phyloP scores from a whole-genome alignment of 1,140 invertebrate species.

The Archivesica marissinica region DNA sequence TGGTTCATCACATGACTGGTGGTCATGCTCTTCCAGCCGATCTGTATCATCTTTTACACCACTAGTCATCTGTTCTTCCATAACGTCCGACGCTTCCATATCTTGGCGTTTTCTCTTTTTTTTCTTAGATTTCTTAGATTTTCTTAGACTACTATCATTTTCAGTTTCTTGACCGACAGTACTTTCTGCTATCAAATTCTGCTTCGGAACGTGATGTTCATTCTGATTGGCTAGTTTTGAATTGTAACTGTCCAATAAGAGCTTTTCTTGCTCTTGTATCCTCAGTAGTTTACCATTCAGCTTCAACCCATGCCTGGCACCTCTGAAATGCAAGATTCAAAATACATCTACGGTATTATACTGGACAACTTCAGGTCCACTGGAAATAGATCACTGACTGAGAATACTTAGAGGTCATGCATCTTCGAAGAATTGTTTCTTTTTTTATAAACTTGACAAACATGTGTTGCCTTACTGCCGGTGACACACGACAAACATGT shows the following conservation, averaged over 20 bases:
- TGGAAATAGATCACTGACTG: too few species aligned
- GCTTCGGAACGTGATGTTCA: background rate
- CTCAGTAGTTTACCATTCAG: slow-evolving; percentile 81
- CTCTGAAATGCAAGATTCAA: too few species aligned
- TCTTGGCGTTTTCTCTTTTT: slow-evolving; percentile 29
- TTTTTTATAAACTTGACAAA: too few species aligned
- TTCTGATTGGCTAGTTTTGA: slow-evolving; percentile 9
- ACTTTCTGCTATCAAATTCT: background rate
- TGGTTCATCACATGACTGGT: background rate
- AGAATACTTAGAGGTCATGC: too few species aligned
- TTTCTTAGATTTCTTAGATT: slow-evolving; percentile 43
- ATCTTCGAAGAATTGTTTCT: too few species aligned
- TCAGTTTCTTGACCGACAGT: background rate
- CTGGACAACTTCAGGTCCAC: too few species aligned
- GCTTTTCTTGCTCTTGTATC: slow-evolving; percentile 80
- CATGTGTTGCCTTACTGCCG: too few species aligned
- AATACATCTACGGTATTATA: background rate
- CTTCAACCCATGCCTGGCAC: slow-evolving; percentile 82
- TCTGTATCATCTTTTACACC: slow-evolving; percentile 17
- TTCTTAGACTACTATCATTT: background rate
- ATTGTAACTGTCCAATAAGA: slow-evolving; percentile 81
- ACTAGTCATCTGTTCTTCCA: background rate
- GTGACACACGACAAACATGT: too few species aligned
- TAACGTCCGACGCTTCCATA: background rate
- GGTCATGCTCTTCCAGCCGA: background rate